phyloP scores from a whole-genome alignment of 1,140 invertebrate species.

The Formica selysi region DNA sequence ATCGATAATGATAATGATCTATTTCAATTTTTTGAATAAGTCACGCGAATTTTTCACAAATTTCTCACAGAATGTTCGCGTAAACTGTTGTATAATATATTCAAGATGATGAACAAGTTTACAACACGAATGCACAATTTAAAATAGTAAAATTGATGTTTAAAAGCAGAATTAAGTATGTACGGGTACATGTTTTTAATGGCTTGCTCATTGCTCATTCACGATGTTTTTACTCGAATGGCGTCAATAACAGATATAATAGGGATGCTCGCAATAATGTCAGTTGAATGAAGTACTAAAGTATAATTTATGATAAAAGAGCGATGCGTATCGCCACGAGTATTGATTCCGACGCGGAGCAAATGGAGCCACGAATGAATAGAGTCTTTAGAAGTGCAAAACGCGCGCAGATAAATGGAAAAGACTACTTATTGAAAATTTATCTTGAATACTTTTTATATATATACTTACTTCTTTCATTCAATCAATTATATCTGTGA shows the following conservation, averaged over 20 bases:
- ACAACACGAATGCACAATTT: background rate
- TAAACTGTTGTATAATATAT: constrained; percentile 1
- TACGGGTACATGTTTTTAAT: constrained; percentile 20
- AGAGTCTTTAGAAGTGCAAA: background rate
- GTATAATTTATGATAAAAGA: constrained; percentile 51
- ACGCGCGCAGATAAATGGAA: constrained; percentile 7
- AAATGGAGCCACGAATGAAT: constrained; percentile 18
- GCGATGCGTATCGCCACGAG: constrained; percentile 39
- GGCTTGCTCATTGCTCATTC: background rate
- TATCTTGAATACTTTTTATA: constrained; percentile 35
- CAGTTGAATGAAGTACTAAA: background rate
- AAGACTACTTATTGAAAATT: constrained; percentile 40
- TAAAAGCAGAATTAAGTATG: background rate
- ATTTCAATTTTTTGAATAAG: too few relatives aligned
- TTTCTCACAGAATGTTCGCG: background rate
- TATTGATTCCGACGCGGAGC: constrained; percentile 34
- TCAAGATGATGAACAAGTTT: background rate
- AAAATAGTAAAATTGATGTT: constrained; percentile 6
- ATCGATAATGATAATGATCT: constrained; percentile 17
- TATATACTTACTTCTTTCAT: background rate
- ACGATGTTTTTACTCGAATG: constrained; percentile 7
- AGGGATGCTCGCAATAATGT: constrained; percentile 26
- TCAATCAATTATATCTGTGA: background rate
- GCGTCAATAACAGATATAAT: constrained; percentile 53
- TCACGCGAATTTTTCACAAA: background rate